phyloP scores from a whole-genome alignment of 2,797 vertebrate genomes.

The Sebastes hubbsi region DNA sequence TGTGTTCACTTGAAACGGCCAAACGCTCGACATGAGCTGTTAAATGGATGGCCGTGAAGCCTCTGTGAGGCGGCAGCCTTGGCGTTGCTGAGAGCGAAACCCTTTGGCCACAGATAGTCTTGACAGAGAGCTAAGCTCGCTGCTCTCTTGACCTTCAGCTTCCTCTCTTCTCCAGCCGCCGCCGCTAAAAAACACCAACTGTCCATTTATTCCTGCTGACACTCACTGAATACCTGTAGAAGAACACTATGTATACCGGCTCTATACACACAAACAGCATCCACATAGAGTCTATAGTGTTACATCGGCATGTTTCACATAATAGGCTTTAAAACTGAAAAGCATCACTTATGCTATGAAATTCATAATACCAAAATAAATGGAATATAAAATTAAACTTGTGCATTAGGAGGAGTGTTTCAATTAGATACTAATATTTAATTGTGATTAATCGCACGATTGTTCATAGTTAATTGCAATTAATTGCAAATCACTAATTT shows the following conservation, averaged over 20 bases:
- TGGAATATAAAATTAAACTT: not conserved
- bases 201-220: constrained; percentile 25
- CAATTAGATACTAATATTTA: no score
- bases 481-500: no score
- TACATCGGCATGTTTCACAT: not conserved
- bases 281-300: not conserved
- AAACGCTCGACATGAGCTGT: constrained; percentile 31
- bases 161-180: constrained; percentile 21
- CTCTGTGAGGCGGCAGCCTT: constrained; percentile 45
- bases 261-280: not conserved
- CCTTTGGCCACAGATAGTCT: constrained; percentile 47
- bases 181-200: constrained; percentile 1
- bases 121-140: constrained; percentile 66
- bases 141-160: constrained; percentile 72
- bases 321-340: not conserved
- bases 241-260: not conserved
- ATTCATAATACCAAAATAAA: not conserved
- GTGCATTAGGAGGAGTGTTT: no score
- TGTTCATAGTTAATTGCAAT: no score
- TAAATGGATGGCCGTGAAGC: constrained; percentile 59
- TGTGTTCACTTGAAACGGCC: constrained; percentile 54
- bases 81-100: constrained; percentile 52
- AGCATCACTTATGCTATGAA: not conserved
- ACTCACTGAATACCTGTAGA: not conserved
- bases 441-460: no score